Evolutionary conservation across 2,888 invertebrate genomes (phyloP).

Genomic region (Coremacera marginata): DNA sequence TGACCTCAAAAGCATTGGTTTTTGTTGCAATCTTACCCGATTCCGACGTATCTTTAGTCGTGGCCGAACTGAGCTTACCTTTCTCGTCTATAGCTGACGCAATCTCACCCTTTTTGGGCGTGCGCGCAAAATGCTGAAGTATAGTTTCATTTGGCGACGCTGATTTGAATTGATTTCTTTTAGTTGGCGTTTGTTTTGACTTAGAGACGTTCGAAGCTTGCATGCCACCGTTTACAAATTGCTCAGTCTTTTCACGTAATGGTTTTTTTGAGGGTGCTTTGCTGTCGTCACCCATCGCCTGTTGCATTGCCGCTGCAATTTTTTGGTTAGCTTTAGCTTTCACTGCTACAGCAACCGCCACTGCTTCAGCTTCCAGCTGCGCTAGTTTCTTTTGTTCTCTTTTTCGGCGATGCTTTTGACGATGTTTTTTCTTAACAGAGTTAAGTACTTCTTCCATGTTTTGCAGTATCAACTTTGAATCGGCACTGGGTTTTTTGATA

Average conservation of each 20-base stretch:
- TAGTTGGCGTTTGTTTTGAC: constrained; percentile 17
- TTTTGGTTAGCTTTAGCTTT: constrained; percentile 13
- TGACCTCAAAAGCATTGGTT: constrained; percentile 74
- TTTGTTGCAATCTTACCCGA: constrained; percentile 28
- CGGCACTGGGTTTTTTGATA: constrained; percentile 60
- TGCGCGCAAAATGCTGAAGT: constrained; percentile 53
- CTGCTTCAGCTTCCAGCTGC: constrained; percentile 54
- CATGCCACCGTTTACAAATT: constrained; percentile 43
- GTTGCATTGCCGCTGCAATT: constrained; percentile 42
- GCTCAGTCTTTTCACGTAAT: constrained; percentile 55
- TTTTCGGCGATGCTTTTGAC: constrained; percentile 65
- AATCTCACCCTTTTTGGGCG: constrained; percentile 50
- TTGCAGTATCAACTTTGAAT: constrained; percentile 64
- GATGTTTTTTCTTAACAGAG: constrained; percentile 66
- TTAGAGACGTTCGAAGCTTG: background rate
- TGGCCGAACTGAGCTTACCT: background rate
- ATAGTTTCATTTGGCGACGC: constrained; percentile 46
- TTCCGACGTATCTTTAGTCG: background rate
- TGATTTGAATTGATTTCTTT: constrained; percentile 55
- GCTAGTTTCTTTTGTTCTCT: constrained; percentile 63
- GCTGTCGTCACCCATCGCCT: constrained; percentile 39
- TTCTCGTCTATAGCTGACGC: background rate
- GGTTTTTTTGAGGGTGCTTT: constrained; percentile 46
- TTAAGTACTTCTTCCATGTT: constrained; percentile 68
- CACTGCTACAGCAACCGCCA: constrained; percentile 40